Evolutionary conservation across 2,888 invertebrate species (phyloP).

Genomic region (Cerceris ruficornis): DNA sequence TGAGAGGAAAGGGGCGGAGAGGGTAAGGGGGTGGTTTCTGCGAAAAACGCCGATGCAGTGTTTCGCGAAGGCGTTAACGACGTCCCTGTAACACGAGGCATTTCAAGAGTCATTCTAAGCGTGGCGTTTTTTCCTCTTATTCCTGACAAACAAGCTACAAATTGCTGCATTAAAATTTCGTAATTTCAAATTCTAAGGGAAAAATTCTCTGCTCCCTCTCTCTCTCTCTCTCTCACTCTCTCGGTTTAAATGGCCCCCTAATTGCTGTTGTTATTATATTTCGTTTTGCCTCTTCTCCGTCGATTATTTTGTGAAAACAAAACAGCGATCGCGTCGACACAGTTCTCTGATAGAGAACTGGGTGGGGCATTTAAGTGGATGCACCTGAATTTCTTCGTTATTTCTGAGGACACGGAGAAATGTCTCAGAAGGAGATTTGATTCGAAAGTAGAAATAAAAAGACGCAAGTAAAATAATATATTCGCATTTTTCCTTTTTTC

Average conservation of each 20-base stretch:
- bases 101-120: neutral
- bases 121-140: neutral
- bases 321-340: neutral
- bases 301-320: neutral
- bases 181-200: too few species aligned
- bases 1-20: neutral
- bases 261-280: too few species aligned
- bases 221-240: too few species aligned
- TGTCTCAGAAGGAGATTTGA: neutral
- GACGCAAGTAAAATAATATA: neutral
- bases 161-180: too few species aligned
- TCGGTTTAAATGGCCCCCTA: too few species aligned
- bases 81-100: neutral
- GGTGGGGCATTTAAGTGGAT: neutral
- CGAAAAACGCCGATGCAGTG: slow-evolving; percentile 6
- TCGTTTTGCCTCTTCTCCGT: neutral
- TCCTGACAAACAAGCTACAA: neutral
- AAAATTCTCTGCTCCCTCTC: too few species aligned
- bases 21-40: neutral
- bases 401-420: neutral
- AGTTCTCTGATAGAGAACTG: neutral
- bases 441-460: neutral
- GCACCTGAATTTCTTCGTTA: neutral
- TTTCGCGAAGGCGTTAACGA: slow-evolving; percentile 6
- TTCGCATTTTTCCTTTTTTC: neutral